Base-by-base conservation (phyloP, 2,888 invertebrate genomes). In the Tenthredo scrophulariae region DNA sequence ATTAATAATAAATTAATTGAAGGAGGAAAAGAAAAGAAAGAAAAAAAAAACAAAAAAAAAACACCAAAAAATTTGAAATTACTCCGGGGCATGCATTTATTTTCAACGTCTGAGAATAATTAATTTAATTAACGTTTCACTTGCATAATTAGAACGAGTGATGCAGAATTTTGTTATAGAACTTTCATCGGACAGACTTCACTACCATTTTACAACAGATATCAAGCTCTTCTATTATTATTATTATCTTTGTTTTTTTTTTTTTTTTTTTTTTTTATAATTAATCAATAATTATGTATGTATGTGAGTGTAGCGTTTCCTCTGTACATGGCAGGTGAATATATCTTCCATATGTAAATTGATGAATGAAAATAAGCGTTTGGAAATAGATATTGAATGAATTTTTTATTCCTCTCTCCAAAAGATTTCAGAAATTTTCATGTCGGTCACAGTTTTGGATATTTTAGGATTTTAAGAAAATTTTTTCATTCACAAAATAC, bases 171-270 rank as follows among this genome's bases (percentile, higher is more conserved):
- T 2, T 62, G 40, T 9, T 29, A 22, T 62, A 13, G 62, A 75
- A 75, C 46, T 80, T 80, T 80, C 62, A 40, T 50, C 77, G 54
- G 54, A 77, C 77, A 77, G 62, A 80, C 22, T 37, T 40, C 62
- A 37, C 80, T 80, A 80, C 80, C 80, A 80, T 18, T 80, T 80
- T 62, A 80, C 80, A 40, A 80, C 80, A 80, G 58, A 80, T 46
- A 46, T 80, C 80, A 80, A 62, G 26, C 62, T 13, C 22, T 80
- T 40, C 40, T 62, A 80, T 80, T 62, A 80, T 37, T 37, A 29
- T 29, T 29, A 29, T 37, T n/a, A n/a, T n/a, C n/a, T n/a, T n/a
- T n/a, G n/a, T n/a, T n/a, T 2, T 37, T 37, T 4, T 33, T 33
- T 0, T 33, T 33, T 4, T 37, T 7, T 72, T 46, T 15, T 2